Evolutionary conservation across 2,113 vertebrate genomes (phyloP), one percentile per base, ranked within the genome.

Genomic region (Toxotes jaculatrix): DNA sequence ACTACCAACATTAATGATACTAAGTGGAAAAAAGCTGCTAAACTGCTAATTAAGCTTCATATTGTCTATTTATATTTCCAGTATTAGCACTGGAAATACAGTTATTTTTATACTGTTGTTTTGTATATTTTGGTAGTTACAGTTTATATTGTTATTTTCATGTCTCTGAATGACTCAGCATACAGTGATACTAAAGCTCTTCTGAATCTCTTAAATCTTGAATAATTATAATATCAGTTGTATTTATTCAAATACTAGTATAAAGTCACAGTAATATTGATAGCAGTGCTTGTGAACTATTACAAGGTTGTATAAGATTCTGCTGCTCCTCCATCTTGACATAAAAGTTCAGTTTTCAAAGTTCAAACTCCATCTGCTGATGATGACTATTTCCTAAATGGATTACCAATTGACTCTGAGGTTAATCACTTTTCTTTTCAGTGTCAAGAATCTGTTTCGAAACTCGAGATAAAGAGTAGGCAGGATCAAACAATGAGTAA

Each of bases 391-490:
- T 43, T 43, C 43, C n/a, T 53, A 70, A 71, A 59, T 19, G n/a
- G 59, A 70, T 73, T 68, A 53, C 23, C 16, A 65, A 59, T 61
- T 43, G 21, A 55, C 27, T 40, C 40, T 31, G 27, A 67, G 27
- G n/a, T 14, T 32, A 57, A 60, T 38, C 49, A 31, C 32, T 65
- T 66, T 63, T 65, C 27, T 74, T 80, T 71, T 82, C 36, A 16
- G 19, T 47, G 42, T 51, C 57, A 67, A 47, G 7, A 60, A 45
- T 51, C 55, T 69, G 42, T 79, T 80, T 77, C 82, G 73, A 84
- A 83, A 83, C 76, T 61, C 10, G 3, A 85, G 74, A 79, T 77
- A 71, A 83, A 76, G 19, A 63, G 61, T 40, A 43, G 34, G 57
- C 60, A 55, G 45, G 60, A 79, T 80, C 68, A 80, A 74, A 72